These are phyloP conservation scores for Heliconius ethilla DNA, from an alignment of 2,888 invertebrate species.

Conservation along the genomic window DNA sequence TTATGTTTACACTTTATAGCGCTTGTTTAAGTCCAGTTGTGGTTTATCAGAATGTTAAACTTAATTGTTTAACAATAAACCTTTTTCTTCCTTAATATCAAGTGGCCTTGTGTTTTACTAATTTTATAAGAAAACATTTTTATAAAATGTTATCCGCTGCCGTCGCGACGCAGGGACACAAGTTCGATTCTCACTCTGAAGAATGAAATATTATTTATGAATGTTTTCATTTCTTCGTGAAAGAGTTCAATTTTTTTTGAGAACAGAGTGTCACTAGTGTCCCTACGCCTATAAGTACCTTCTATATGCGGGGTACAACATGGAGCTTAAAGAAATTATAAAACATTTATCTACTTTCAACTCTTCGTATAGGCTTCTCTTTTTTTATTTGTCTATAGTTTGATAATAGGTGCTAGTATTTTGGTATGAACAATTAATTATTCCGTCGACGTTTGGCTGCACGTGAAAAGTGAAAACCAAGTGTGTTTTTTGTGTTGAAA, in stretches of 20 bases:
- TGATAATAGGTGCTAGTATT: neutral
- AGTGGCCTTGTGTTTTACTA: slow-evolving; percentile 8
- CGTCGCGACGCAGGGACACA: too few relatives aligned
- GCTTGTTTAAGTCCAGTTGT: slow-evolving; percentile 11
- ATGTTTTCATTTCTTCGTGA: too few relatives aligned
- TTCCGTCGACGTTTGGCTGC: neutral
- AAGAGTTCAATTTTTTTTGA: too few relatives aligned
- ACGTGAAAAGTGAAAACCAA: slow-evolving; percentile 1
- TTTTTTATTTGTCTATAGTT: neutral
- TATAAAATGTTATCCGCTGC: neutral
- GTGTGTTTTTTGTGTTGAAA: neutral
- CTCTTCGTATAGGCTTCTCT: neutral
- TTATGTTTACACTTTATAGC: slow-evolving; percentile 21
- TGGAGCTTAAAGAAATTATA: neutral
- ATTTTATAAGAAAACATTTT: slow-evolving; percentile 10
- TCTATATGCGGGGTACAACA: too few relatives aligned
- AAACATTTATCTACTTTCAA: neutral
- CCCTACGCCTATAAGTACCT: too few relatives aligned
- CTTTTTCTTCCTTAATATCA: slow-evolving; percentile 20
- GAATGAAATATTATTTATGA: too few relatives aligned
- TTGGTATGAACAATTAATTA: neutral
- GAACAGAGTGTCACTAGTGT: too few relatives aligned
- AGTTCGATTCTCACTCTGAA: too few relatives aligned
- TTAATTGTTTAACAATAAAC: slow-evolving; percentile 19
- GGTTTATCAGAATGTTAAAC: slow-evolving; percentile 24